Evolutionary conservation across 2,888 invertebrate genomes (phyloP).

Genomic region (Clistopyga incitator): DNA sequence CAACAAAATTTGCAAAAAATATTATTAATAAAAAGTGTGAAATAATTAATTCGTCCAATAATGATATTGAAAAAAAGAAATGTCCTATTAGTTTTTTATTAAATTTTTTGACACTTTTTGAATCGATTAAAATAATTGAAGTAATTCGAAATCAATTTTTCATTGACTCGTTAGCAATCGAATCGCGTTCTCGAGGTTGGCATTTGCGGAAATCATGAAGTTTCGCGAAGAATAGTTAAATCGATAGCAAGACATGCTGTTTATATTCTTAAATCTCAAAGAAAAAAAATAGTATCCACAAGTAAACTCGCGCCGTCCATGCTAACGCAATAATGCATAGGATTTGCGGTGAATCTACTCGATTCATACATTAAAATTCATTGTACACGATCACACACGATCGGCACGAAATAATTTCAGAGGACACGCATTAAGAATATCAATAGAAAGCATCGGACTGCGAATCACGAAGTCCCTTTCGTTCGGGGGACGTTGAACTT

Average conservation of each 20-base stretch:
- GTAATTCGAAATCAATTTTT: background rate
- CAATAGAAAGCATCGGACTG: conserved; percentile 49
- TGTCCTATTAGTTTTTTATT: background rate
- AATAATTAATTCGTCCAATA: too few species aligned
- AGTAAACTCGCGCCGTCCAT: background rate
- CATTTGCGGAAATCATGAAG: background rate
- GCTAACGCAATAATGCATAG: conserved; percentile 7
- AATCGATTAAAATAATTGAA: background rate
- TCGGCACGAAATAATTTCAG: conserved; percentile 58
- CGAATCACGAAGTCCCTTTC: conserved; percentile 52
- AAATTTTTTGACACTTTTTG: too few species aligned
- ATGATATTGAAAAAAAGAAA: background rate
- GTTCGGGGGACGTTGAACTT: conserved; percentile 62
- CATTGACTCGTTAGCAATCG: background rate
- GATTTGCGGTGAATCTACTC: conserved; percentile 7
- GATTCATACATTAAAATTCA: conserved; percentile 57
- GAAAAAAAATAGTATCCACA: conserved; percentile 14
- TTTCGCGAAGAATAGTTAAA: background rate
- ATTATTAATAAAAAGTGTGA: background rate
- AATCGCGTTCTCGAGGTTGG: background rate
- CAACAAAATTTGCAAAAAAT: too few species aligned
- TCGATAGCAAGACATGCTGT: background rate
- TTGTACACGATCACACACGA: conserved; percentile 19
- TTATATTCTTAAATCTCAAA: conserved; percentile 4
- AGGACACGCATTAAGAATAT: conserved; percentile 62